Base-by-base conservation (phyloP, 1,140 invertebrate species). In the Tribolium madens region DNA sequence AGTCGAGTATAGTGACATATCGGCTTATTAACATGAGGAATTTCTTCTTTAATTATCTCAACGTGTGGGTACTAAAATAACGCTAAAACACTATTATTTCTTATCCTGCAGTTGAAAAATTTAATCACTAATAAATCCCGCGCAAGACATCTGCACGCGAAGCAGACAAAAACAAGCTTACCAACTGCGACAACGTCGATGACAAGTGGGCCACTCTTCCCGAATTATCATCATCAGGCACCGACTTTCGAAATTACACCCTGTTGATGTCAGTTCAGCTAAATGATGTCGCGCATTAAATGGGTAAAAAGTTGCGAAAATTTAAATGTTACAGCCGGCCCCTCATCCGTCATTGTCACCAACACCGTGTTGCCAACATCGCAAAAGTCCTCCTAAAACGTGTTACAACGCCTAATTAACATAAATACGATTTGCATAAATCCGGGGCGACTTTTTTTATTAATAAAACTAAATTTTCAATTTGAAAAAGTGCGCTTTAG, bases 341-440 rank as follows among this genome's bases (percentile, higher is more conserved):
- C 74, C 60, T 53, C 74, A 78, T 78, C 76, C 72, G 70, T 78
- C 76, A 60, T 53, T 78, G 76, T 75, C 76, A 78, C 47, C 13
- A 60, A 50, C 76, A 78, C 42, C 60, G 60, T 69, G 53, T 68
- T 21, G 53, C 57, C 72, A 70, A 78, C 76, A 78, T 31, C 72
- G 31, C 72, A 31, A 52, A 75, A 78, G 72, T 78, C 76, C 76
- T 78, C 76, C 76, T 78, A 78, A 73, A 75, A 42, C 76, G 57
- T 78, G 76, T 78, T 71, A 78, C 76, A 78, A 78, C 57, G 31
- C 57, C 57, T 78, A 78, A 78, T 78, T 78, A 78, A 72, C 76
- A 78, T 78, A 78, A 71, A 50, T 12, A 46, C 17, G 47, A 78
- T 78, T 78, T 78, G 76, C 76, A 78, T 78, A 78, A 78, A 57